These are phyloP conservation scores for Papilio helenus DNA, from an alignment of 1,140 invertebrate genomes.

Conservation along the genomic window DNA sequence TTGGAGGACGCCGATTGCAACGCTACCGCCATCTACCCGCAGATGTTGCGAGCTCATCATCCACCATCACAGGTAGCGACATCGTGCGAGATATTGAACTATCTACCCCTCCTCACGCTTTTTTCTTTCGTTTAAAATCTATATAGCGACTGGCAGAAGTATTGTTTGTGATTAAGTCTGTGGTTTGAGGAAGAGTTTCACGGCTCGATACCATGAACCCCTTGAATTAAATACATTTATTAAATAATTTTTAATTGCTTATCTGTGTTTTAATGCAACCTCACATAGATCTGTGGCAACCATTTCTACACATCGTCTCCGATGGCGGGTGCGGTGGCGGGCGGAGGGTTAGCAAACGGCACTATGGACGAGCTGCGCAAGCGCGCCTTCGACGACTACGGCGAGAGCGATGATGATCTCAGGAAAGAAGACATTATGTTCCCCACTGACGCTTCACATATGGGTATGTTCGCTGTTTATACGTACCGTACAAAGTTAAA, in stretches of 20 bases:
- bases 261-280: not conserved
- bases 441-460: constrained; percentile 85
- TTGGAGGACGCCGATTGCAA: constrained; percentile 88
- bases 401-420: constrained; percentile 95
- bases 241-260: too few relatives aligned
- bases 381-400: constrained; percentile 90
- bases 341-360: constrained; percentile 83
- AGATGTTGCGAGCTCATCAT: constrained; percentile 65
- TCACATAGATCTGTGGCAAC: constrained; percentile 57
- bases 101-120: not conserved
- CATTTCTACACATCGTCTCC: constrained; percentile 79
- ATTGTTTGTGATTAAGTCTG: too few relatives aligned
- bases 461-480: constrained; percentile 84
- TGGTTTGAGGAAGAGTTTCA: too few relatives aligned
- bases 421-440: constrained; percentile 94
- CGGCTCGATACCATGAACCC: too few relatives aligned
- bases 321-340: constrained; percentile 65
- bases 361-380: constrained; percentile 80
- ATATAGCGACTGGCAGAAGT: too few relatives aligned
- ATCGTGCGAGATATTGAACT: not conserved
- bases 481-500: not conserved
- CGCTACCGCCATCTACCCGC: constrained; percentile 59
- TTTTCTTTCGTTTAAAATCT: too few relatives aligned
- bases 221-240: too few relatives aligned
- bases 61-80: constrained; percentile 58